Base-by-base conservation (phyloP, 2,888 invertebrate species). In the Aproaerema taeniolella region DNA sequence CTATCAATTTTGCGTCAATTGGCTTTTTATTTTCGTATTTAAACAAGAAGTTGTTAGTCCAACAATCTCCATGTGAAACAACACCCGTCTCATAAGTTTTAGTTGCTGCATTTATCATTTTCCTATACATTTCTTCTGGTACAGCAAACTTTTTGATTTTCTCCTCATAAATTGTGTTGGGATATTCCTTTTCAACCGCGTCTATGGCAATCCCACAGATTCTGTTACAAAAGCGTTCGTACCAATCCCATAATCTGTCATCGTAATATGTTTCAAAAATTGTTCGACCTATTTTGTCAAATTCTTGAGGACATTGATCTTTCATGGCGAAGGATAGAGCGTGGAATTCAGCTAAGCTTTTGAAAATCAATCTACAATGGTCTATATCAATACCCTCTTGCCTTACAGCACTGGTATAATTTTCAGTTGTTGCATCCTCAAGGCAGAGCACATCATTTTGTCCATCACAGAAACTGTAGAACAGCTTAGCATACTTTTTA, bases 41-140 rank as follows among this genome's bases (percentile, higher is more conserved):
- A 6, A 88, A 88, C 0, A 93, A 62, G 50, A 93, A 93, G 61
- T 94, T 93, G n/a, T 91, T 92, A 0, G 90, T 88, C 93, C 93
- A 93, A 28, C 89, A 89, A 60, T 94, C 93, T 0, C 93, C 93
- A 42, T 93, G 93, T 0, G 88, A 89, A 16, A 93, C 88, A 0
- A 91, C 90, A 0, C 89, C 83, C n/a, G 86, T 71, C 13, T 74
- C 72, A 11, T 60, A 55, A 1, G 73, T 68, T 1, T 77, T 59
- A 20, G n/a, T n/a, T 0, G 77, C 80, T 0, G 88, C 81, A 8
- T 71, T 65, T 1, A 82, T 67, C 68, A 88, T 70, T 33, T 83
- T 86, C 38, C 83, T 76, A 31, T 88, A 88, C 20, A n/a, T n/a
- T 0, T 87, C 64, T 16, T 88, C 86, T 0, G 88, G 88, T 0